Evolutionary conservation across 2,797 vertebrate genomes (phyloP).

Genomic region (Morus bassanus): DNA sequence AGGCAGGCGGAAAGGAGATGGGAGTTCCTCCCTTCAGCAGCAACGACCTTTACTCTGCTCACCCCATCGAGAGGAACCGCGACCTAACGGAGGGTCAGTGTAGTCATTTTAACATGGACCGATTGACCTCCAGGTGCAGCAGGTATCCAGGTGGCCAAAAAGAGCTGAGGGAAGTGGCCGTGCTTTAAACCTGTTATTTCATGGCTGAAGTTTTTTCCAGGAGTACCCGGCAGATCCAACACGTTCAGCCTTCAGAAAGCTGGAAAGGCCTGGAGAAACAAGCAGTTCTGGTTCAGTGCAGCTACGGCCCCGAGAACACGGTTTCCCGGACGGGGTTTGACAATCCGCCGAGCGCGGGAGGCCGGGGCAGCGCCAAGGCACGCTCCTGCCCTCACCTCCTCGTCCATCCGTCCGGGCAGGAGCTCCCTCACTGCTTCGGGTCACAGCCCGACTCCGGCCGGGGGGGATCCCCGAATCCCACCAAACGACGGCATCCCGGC

Average conservation of each 20-base stretch:
- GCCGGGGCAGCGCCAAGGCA: neutral
- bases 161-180: neutral
- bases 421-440: neutral
- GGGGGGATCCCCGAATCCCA: neutral
- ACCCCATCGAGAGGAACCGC: neutral
- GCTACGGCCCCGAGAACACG: rapidly evolving
- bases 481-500: rapidly evolving
- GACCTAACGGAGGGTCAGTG: too few species aligned
- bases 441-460: neutral
- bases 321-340: rapidly evolving
- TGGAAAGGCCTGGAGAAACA: neutral
- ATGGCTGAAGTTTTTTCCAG: neutral
- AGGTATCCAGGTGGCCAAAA: neutral
- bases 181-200: neutral
- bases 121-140: too few species aligned
- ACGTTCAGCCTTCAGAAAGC: neutral
- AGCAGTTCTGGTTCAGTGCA: neutral
- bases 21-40: neutral
- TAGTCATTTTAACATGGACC: neutral
- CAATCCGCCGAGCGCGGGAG: rapidly evolving
- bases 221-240: neutral
- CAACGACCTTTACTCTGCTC: neutral
- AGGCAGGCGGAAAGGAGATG: neutral
- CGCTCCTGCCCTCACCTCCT: neutral
- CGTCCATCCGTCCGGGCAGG: neutral